Conservation (phyloP, 2,113 vertebrate genomes). For the Nanorana parkeri region DNA sequence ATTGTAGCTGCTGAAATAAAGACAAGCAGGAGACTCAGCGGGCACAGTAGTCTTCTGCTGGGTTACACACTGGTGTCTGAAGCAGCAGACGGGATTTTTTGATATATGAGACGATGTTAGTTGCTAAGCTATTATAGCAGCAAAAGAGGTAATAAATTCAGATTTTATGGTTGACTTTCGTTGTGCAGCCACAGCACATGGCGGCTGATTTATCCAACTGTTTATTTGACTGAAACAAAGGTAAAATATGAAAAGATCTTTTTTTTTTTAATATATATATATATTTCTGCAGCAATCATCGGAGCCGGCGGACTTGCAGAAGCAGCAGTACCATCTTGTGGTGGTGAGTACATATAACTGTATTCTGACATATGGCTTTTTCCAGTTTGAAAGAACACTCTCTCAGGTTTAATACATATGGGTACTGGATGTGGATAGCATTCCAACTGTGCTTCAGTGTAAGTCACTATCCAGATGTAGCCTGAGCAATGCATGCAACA, state of each 20-base stretch:
- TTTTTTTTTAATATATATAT: neutral
- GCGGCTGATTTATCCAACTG: slow-evolving; percentile 14
- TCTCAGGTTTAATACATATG: too few species aligned
- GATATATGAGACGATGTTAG: slow-evolving; percentile 20
- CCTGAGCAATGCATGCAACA: too few species aligned
- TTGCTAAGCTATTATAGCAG: slow-evolving; percentile 28
- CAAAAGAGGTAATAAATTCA: slow-evolving; percentile 33
- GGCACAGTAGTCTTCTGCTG: slow-evolving; percentile 10
- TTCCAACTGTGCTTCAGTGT: too few species aligned
- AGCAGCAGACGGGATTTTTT: neutral
- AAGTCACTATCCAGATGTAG: too few species aligned
- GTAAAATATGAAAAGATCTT: slow-evolving; percentile 14
- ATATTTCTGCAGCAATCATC: neutral
- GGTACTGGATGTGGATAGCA: too few species aligned
- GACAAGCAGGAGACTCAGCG: neutral
- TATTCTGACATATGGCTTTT: neutral
- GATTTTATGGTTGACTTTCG: slow-evolving; percentile 11
- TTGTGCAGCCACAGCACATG: neutral
- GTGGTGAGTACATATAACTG: neutral
- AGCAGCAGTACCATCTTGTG: slow-evolving; percentile 33
- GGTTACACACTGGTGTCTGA: neutral
- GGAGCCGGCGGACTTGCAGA: neutral
- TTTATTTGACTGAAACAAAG: slow-evolving; percentile 30
- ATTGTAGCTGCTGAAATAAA: slow-evolving; percentile 18
- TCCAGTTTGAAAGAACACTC: too few species aligned